Conservation (phyloP, 64 coral and sea anemone species). For the Actinia tenebrosa region DNA sequence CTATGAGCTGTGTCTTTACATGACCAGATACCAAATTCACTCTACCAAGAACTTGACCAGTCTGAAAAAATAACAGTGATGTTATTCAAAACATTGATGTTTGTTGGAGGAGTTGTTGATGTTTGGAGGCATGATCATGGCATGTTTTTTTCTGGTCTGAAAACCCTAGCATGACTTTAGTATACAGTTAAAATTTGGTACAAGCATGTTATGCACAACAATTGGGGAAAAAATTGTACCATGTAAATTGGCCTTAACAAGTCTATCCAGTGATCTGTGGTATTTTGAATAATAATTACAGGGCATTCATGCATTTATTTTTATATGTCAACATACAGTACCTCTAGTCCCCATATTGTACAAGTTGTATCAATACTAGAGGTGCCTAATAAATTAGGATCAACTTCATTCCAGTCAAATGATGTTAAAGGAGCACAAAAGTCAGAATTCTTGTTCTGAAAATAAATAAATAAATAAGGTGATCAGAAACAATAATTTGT, state of each 20-base stretch:
- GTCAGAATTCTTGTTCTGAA: slow-evolving; percentile 98
- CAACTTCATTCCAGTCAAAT: slow-evolving; percentile 99
- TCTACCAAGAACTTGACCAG: slow-evolving; percentile 91
- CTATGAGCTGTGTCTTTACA: slow-evolving; percentile 97
- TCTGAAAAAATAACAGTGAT: slow-evolving; percentile 27
- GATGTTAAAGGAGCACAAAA: slow-evolving; percentile 98
- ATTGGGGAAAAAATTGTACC: no score
- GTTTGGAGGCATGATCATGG: no score
- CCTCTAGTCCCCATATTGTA: slow-evolving; percentile 98
- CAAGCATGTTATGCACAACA: no score
- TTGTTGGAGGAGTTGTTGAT: no score
- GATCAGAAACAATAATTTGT: no score
- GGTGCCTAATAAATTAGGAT: slow-evolving; percentile 92
- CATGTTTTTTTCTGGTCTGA: no score
- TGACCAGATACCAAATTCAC: slow-evolving; percentile 98
- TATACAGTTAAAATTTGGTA: no score
- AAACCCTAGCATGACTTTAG: no score
- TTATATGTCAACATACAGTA: slow-evolving; percentile 25
- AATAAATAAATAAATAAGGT: neutral
- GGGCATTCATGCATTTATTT: neutral
- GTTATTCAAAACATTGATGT: no score
- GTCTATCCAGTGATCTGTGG: no score
- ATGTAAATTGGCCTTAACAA: no score
- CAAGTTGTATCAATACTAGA: slow-evolving; percentile 99
- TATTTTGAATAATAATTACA: neutral